These are phyloP conservation scores for Arenicola marina DNA, from an alignment of 2,888 invertebrate genomes.

Conservation along the genomic window DNA sequence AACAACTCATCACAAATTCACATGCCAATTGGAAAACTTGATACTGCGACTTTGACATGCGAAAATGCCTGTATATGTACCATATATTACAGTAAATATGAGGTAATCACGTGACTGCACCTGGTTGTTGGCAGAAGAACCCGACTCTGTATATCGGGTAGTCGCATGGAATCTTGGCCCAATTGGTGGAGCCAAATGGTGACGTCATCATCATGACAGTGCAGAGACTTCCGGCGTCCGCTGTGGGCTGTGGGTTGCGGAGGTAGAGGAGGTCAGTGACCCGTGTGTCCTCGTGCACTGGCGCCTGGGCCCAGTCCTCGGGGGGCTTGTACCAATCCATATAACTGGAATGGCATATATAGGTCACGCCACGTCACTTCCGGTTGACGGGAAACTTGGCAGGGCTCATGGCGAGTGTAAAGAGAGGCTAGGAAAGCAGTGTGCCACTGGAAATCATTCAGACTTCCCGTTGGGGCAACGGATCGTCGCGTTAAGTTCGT, in stretches of 20 bases:
- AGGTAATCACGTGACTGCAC: too few species aligned
- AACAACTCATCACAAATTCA: too few species aligned
- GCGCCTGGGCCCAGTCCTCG: constrained; percentile 14
- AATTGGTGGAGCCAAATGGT: constrained; percentile 23
- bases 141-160: constrained; percentile 28
- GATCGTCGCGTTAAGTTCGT: too few species aligned
- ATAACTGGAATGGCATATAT: constrained; percentile 25
- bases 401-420: too few species aligned
- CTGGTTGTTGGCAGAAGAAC: constrained; percentile 26
- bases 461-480: too few species aligned
- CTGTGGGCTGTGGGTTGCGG: constrained; percentile 20
- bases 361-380: too few species aligned
- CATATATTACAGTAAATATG: too few species aligned
- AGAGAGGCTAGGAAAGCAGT: too few species aligned
- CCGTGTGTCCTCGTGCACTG: constrained; percentile 18
- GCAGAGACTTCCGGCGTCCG: constrained; percentile 29
- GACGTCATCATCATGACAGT: constrained; percentile 22
- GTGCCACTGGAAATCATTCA: too few species aligned
- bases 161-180: constrained; percentile 35
- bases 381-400: not conserved
- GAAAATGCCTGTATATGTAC: too few species aligned
- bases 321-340: constrained; percentile 29
- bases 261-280: constrained; percentile 16
- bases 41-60: too few species aligned
- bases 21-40: too few species aligned